Percentiles rank a stretch among this genome's conserved stretches.
These are phyloP conservation scores for Neogobius melanostomus DNA, from an alignment of 2,113 vertebrate genomes.

Conservation along the genomic window DNA sequence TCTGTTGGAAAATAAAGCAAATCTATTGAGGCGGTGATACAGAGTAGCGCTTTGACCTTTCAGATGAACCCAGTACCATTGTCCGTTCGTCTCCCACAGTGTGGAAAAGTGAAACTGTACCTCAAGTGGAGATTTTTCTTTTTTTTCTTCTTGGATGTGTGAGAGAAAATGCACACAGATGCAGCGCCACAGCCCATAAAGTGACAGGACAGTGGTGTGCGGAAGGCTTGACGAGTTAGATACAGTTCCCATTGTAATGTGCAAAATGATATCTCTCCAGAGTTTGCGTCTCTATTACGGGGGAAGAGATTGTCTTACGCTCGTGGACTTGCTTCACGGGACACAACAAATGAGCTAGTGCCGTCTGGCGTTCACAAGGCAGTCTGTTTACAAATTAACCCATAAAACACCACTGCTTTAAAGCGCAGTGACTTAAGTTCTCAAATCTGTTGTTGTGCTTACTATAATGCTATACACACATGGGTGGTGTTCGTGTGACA, in stretches of 20 bases:
- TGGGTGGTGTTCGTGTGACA: no score
- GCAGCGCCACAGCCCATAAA: conserved; percentile 33
- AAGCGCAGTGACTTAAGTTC: not conserved
- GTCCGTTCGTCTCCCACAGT: conserved; percentile 55
- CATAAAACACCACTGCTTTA: conserved; percentile 8
- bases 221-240: conserved; percentile 53
- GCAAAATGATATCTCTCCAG: conserved; percentile 78
- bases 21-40: conserved; percentile 52
- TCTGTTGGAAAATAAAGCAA: conserved; percentile 70
- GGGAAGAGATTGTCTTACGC: conserved; percentile 75
- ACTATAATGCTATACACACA: no score
- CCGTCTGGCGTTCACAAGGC: conserved; percentile 26
- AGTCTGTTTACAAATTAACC: conserved; percentile 7
- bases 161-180: conserved; percentile 61
- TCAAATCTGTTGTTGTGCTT: no score
- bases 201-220: conserved; percentile 37
- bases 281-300: conserved; percentile 73
- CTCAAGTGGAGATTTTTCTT: conserved; percentile 50
- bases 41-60: conserved; percentile 59
- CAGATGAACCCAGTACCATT: conserved; percentile 58
- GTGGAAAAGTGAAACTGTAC: conserved; percentile 58
- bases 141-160: conserved; percentile 49
- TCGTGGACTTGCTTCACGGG: conserved; percentile 68
- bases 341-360: conserved; percentile 65
- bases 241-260: conserved; percentile 74